Conservation (phyloP, 2,888 invertebrate genomes). For the Aphelenchoides bicaudatus region DNA sequence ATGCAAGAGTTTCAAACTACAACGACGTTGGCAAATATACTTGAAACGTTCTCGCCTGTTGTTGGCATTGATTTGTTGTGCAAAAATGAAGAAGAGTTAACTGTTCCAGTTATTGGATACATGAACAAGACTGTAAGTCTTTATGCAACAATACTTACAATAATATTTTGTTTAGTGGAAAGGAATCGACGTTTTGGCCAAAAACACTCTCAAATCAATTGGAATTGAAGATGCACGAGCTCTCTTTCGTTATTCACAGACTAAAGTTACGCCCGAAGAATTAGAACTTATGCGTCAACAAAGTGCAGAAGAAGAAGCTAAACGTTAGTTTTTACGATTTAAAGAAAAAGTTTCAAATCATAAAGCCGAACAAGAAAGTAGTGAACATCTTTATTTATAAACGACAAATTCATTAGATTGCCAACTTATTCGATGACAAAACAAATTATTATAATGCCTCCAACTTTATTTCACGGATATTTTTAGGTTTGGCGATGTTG, state of each 20-base stretch:
- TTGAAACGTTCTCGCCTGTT: neutral
- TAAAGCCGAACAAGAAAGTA: constrained; percentile 1
- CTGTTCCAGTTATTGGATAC: constrained; percentile 37
- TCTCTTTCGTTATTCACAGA: constrained; percentile 23
- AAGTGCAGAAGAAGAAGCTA: neutral
- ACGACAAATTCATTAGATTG: no score
- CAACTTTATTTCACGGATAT: no score
- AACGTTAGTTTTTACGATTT: neutral
- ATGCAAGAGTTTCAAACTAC: neutral
- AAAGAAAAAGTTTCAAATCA: no score
- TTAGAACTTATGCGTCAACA: neutral
- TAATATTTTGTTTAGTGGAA: constrained; percentile 26
- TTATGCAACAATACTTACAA: neutral
- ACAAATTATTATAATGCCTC: no score
- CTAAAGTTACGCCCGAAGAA: constrained; percentile 32
- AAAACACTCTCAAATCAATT: constrained; percentile 26
- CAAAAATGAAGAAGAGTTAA: constrained; percentile 7
- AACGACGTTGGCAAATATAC: neutral
- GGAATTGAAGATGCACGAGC: constrained; percentile 23
- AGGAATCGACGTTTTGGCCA: constrained; percentile 11
- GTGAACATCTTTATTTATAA: no score
- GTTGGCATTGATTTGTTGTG: neutral
- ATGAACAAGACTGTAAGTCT: constrained; percentile 40
- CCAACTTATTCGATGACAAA: no score
- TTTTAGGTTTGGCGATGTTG: no score